Base-by-base conservation (phyloP, 2,113 vertebrate species). In the Ptychochromis oligacanthus region DNA sequence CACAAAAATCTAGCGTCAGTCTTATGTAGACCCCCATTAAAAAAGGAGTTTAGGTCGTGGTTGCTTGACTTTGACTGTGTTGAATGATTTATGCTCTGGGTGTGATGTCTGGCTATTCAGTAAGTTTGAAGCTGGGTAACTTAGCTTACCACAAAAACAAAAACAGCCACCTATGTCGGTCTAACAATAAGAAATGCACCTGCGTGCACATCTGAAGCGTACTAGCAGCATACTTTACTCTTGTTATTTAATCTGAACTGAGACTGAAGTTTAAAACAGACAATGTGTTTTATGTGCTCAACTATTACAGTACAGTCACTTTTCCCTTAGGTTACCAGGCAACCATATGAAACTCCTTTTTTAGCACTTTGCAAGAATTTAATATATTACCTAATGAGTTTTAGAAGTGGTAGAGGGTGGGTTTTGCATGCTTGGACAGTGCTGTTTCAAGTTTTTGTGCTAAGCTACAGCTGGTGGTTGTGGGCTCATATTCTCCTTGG, bases 111-210 rank as follows among this genome's bases (percentile, higher is more conserved):
- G 8, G n/a, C 6, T 8, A 2, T n/a, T 9, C 18, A 9, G 54
- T 7, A 20, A n/a, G 8, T 36, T 54, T 54, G 52, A 26, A 58
- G 57, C 57, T 13, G 22, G 22, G 13, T 26, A 26, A 4, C 11
- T 26, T 58, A 26, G 57, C 24, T 26, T 58, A 14, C 22, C 12
- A 58, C 57, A 14, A 58, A 14, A 58, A 58, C 4, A n/a, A 57
- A 57, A 22, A 36, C 36, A 36, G 36, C 36, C 36, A 36, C 36
- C 36, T 31, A 31, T 31, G 36, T 36, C 5, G 40, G 64, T 46
- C 64, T 67, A 67, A 67, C 43, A 65, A 65, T 65, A 65, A 1
- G 22, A 67, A 67, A 67, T 67, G 8, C 40, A 46, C 64, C 64
- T 67, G 22, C 22, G 8, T 67, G 64, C 64, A 46, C 38, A 67